Evolutionary conservation across 2,888 invertebrate genomes (phyloP).

Genomic region (Drosophila monieri): DNA sequence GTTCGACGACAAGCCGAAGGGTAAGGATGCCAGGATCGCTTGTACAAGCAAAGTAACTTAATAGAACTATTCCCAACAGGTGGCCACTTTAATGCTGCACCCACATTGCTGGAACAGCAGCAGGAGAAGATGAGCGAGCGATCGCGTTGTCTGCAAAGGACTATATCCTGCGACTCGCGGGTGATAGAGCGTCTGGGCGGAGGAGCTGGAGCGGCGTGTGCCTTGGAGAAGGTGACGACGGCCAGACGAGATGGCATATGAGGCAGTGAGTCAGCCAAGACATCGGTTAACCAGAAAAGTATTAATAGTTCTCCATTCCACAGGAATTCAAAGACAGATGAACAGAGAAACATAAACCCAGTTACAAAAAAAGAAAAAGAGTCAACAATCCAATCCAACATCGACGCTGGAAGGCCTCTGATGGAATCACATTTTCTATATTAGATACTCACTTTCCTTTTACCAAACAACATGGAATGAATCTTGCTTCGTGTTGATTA

Average conservation of each 20-base stretch:
- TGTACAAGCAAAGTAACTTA: not conserved
- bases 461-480: conserved; percentile 9
- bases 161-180: conserved; percentile 72
- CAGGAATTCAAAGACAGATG: conserved; percentile 1
- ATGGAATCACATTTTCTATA: conserved; percentile 9
- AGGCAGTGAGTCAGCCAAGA: conserved; percentile 1
- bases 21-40: conserved; percentile 42
- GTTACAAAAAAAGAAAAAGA: too few relatives aligned
- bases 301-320: not conserved
- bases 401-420: not conserved
- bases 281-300: not conserved
- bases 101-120: conserved; percentile 93
- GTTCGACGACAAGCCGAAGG: conserved; percentile 77
- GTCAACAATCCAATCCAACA: not conserved
- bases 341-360: not conserved
- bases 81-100: conserved; percentile 92
- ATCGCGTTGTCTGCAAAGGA: conserved; percentile 74
- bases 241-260: conserved; percentile 54
- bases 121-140: conserved; percentile 94
- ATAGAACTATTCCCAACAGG: conserved; percentile 80
- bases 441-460: conserved; percentile 15
- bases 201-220: conserved; percentile 14
- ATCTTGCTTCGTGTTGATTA: conserved; percentile 8
- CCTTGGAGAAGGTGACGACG: conserved; percentile 42
- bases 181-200: conserved; percentile 63